Percentiles rank a stretch among this genome's conserved stretches.
These are phyloP conservation scores for Rhyzopertha dominica DNA, from an alignment of 1,140 invertebrate species.

Conservation along the genomic window DNA sequence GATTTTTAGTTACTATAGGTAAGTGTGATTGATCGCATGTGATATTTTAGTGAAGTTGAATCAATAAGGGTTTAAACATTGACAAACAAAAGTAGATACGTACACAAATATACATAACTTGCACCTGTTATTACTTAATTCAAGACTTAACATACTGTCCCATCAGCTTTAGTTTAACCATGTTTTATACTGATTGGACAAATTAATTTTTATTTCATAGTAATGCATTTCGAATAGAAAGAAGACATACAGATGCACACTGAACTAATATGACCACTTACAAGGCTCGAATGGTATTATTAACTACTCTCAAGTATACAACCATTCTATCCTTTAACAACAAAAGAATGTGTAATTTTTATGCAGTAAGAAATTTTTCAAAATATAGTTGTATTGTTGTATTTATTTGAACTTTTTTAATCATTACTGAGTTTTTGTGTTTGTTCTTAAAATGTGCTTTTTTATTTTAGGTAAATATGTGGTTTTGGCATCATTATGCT, in stretches of 20 bases:
- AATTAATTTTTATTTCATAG: no score
- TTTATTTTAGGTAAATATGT: slow-evolving; percentile 63
- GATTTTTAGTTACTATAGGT: slow-evolving; percentile 34
- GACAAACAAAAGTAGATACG: slow-evolving; percentile 48
- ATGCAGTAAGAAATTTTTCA: slow-evolving; percentile 43
- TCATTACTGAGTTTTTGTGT: slow-evolving; percentile 47
- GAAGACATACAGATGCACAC: slow-evolving; percentile 42
- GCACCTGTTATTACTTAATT: no score
- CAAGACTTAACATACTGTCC: no score
- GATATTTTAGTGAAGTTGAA: neutral
- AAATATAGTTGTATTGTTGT: slow-evolving; percentile 52
- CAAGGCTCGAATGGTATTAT: slow-evolving; percentile 31
- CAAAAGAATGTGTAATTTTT: slow-evolving; percentile 29
- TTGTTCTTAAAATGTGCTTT: slow-evolving; percentile 49
- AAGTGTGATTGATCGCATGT: slow-evolving; percentile 17
- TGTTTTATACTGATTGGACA: no score
- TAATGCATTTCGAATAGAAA: no score
- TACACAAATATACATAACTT: no score
- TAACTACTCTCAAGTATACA: neutral
- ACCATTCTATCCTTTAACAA: neutral
- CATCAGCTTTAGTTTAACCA: no score
- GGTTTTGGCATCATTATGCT: slow-evolving; percentile 65
- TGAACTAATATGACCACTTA: slow-evolving; percentile 38
- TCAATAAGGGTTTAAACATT: slow-evolving; percentile 28
- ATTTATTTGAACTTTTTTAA: slow-evolving; percentile 42